A percentile compares a stretch with the other conserved stretches of the same genome.
Conservation (phyloP, 1,140 invertebrate genomes). For the Nasonia vitripennis region DNA sequence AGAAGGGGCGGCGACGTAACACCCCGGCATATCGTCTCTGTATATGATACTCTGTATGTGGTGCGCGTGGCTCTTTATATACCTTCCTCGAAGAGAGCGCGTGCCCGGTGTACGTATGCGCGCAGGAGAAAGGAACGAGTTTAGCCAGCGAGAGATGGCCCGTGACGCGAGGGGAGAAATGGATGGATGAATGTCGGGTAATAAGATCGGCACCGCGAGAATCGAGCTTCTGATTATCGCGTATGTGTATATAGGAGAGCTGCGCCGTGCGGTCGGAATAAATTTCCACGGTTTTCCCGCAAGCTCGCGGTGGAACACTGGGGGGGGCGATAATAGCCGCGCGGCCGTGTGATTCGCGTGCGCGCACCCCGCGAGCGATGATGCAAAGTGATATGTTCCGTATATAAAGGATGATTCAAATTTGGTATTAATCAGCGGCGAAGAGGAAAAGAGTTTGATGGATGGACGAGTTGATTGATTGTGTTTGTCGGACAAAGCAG, state of each 20-base stretch:
- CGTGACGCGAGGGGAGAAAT: neutral
- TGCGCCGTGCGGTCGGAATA: neutral
- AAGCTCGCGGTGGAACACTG: no score
- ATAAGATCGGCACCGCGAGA: neutral
- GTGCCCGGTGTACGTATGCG: neutral
- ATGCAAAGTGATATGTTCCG: neutral
- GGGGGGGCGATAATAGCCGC: no score
- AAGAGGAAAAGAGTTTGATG: neutral
- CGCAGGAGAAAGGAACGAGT: neutral
- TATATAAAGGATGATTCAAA: neutral
- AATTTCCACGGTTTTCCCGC: neutral
- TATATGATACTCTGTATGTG: neutral
- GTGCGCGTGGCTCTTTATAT: no score
- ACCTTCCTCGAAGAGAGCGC: neutral
- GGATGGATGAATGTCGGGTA: neutral
- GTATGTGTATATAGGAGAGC: no score
- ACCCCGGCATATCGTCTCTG: neutral
- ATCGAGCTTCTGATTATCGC: no score
- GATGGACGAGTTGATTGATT: neutral
- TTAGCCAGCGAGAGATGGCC: neutral
- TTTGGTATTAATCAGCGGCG: neutral
- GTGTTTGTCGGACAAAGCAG: neutral
- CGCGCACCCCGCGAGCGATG: no score
- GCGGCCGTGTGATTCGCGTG: neutral
- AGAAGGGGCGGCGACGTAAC: slow-evolving; percentile 46